phyloP scores from a whole-genome alignment of 2,113 vertebrate species.

The Hemiscyllium ocellatum region DNA sequence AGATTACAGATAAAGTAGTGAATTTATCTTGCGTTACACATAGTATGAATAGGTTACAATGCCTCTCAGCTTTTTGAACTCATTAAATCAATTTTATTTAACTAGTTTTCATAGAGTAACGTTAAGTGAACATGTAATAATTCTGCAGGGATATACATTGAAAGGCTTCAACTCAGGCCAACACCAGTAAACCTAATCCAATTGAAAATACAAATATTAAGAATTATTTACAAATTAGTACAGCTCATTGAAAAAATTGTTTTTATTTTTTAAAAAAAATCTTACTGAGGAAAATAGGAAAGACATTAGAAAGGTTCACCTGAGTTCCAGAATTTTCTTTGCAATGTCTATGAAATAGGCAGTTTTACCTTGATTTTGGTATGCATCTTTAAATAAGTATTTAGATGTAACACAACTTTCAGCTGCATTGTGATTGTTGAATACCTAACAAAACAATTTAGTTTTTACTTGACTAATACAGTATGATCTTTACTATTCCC shows the following conservation, averaged over 20 bases:
- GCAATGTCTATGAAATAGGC: not conserved
- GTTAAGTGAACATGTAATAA: slow-evolving; percentile 4
- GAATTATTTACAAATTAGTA: not conserved
- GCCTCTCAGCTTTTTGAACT: slow-evolving; percentile 22
- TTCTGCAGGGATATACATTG: not conserved
- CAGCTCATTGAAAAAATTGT: not conserved
- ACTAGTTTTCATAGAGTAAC: slow-evolving; percentile 13
- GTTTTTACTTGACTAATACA: not conserved
- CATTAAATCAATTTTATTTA: slow-evolving; percentile 32
- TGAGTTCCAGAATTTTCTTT: not conserved
- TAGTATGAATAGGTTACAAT: slow-evolving; percentile 28
- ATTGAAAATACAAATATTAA: not conserved
- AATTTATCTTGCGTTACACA: slow-evolving; percentile 33
- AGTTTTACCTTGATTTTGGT: not conserved
- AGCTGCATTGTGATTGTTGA: not conserved
- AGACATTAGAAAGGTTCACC: not conserved
- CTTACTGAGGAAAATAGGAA: not conserved
- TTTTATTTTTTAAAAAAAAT: not conserved
- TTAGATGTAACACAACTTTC: not conserved
- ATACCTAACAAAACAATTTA: not conserved
- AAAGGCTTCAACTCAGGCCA: not conserved
- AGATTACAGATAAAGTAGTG: slow-evolving; percentile 36
- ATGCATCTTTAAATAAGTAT: not conserved
- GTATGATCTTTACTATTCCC: not conserved
- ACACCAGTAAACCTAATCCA: not conserved